Conservation (phyloP, 2,113 vertebrate genomes). For the Poeciliopsis retropinna region DNA sequence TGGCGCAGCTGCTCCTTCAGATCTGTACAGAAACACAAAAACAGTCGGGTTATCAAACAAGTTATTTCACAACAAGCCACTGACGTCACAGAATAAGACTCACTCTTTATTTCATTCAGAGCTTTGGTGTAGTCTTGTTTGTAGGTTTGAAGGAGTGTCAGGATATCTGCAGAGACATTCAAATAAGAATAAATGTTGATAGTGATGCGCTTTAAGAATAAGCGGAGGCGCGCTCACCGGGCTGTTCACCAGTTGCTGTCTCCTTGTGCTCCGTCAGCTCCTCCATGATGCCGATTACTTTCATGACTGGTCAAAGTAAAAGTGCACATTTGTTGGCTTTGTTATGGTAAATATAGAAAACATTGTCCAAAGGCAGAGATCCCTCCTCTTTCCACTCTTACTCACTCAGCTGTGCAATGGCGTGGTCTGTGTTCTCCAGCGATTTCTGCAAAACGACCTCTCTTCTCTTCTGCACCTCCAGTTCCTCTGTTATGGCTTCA, state of each 20-base stretch:
- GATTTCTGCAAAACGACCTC: background rate
- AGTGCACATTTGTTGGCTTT: background rate
- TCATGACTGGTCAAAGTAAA: slow-evolving; percentile 30
- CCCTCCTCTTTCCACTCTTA: slow-evolving; percentile 12
- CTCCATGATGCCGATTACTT: slow-evolving; percentile 40
- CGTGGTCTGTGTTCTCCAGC: slow-evolving; percentile 23
- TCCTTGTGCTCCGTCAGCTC: slow-evolving; percentile 26
- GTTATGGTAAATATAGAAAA: background rate
- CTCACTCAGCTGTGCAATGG: slow-evolving; percentile 47
- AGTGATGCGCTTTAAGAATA: background rate
- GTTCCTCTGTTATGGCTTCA: slow-evolving; percentile 16
- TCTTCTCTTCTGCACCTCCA: slow-evolving; percentile 20
- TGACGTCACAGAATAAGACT: background rate
- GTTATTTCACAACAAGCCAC: background rate
- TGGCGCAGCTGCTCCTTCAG: slow-evolving; percentile 24
- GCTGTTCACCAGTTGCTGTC: slow-evolving; percentile 2
- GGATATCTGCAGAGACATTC: slow-evolving; percentile 29
- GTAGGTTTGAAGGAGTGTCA: slow-evolving; percentile 20
- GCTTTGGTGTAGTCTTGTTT: slow-evolving; percentile 18
- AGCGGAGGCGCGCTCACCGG: slow-evolving; percentile 27
- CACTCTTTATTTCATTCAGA: slow-evolving; percentile 39
- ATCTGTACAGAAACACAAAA: slow-evolving; percentile 21
- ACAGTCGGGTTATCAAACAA: background rate
- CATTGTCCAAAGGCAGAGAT: background rate
- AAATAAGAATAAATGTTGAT: background rate